Evolutionary conservation across 2,113 vertebrate species (phyloP), one percentile per base, ranked within the genome.

Genomic region (Albula goreensis): DNA sequence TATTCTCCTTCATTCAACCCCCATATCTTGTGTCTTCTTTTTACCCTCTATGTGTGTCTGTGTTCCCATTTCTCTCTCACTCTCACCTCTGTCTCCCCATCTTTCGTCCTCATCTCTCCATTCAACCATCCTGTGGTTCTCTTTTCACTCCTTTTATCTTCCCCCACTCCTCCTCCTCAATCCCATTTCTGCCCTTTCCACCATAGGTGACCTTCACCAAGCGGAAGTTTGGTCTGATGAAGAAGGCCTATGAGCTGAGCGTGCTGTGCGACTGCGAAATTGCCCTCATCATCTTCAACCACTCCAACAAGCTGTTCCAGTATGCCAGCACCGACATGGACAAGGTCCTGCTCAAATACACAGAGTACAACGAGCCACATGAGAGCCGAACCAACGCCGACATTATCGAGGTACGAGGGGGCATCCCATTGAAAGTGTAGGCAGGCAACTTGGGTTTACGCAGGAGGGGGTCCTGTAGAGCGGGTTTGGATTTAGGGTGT

Each of bases 271-370:
- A 97, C 93, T 97, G 96, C 10, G 96, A 97, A 94, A 97, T 97
- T 12, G 96, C 96, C 19, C 96, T 97, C 83, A 97, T 97, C 95
- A 97, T 97, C 93, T 97, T 97, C 95, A 97, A 97, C 93, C 95
- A 96, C 96, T 96, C 97, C 91, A 97, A 97, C 96, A 96, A 96
- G 93, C 96, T 97, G 85, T 97, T 97, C 91, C 96, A 97, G 89
- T 97, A 97, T 0, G 97, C 97, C 93, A 97, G 96, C 95, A 97
- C 97, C 0, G 97, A 97, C 95, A 97, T 97, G 97, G 97, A 97
- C 95, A 97, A 97, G 89, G 97, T 97, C 88, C 95, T 97, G 86
- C 97, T 97, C 89, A 97, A 97, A 89, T 97, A 97, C 94, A 97
- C 97, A 0, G 96, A 97, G 93, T 97, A 97, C 95, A 97, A 97